Percentiles rank a stretch among this genome's conserved stretches.
phyloP scores from a whole-genome alignment of 2,888 invertebrate genomes.

The Drosophila recens region DNA sequence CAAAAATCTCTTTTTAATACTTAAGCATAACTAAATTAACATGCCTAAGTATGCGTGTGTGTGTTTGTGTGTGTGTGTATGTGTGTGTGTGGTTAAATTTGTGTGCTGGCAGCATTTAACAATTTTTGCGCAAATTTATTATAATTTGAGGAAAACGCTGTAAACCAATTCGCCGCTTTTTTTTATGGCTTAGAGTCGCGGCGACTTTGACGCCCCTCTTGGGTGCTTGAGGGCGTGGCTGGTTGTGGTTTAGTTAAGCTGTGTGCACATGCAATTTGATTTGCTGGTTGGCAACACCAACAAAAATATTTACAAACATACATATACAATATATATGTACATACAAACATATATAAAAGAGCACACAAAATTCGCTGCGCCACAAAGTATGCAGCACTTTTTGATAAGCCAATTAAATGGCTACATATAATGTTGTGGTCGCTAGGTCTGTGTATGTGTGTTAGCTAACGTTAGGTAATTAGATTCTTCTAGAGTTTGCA shows the following conservation, averaged over 20 bases:
- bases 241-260: conserved; percentile 52
- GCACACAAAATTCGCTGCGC: conserved; percentile 33
- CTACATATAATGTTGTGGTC: conserved; percentile 4
- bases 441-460: not conserved
- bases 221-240: conserved; percentile 27
- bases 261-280: conserved; percentile 63
- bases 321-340: too few relatives aligned
- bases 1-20: conserved; percentile 81
- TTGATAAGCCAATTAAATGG: conserved; percentile 58
- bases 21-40: conserved; percentile 80
- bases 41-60: conserved; percentile 45
- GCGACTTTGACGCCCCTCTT: conserved; percentile 21
- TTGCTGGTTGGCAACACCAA: conserved; percentile 33
- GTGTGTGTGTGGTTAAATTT: conserved; percentile 14
- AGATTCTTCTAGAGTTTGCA: conserved; percentile 19
- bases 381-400: conserved; percentile 58
- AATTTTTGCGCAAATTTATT: conserved; percentile 59
- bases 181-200: conserved; percentile 27
- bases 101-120: conserved; percentile 39
- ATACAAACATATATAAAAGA: not conserved
- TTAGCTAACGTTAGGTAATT: conserved; percentile 12
- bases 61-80: conserved; percentile 9
- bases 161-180: conserved; percentile 52
- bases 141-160: conserved; percentile 55
- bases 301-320: conserved; percentile 5